Evolutionary conservation across 2,113 vertebrate genomes (phyloP), one percentile per base, ranked within the genome.

Genomic region (Pelobates fuscus): DNA sequence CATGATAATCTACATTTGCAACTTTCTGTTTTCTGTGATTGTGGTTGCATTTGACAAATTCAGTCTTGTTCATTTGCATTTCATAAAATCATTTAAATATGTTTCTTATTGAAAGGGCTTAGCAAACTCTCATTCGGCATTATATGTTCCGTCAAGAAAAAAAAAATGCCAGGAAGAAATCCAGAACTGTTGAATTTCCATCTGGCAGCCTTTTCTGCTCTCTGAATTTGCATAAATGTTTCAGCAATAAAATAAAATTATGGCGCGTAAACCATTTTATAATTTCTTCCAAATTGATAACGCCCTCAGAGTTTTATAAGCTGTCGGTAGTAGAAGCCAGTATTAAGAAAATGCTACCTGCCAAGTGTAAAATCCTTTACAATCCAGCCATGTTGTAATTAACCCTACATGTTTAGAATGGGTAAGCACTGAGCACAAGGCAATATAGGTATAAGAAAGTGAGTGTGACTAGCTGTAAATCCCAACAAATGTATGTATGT

Each of bases 181-280:
- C 85, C 79, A 86, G 78, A 71, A 73, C 79, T 78, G 81, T 81
- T 86, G 81, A 83, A 81, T 87, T 89, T 88, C 87, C 89, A 89
- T 90, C 88, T 91, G 89, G 86, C 79, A 84, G 84, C 79, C 81
- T 86, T 85, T 85, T 81, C 81, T 81, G 77, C 81, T 80, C 79
- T 74, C 82, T 83, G 85, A 82, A 87, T 89, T 87, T 90, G 84
- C 87, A 90, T 90, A 87, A 90, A 87, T 90, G 88, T 89, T 88
- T 87, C 85, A 46, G 66, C 87, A 87, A 88, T 89, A 88, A 88
- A 89, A 82, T 83, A 82, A 87, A 89, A 86, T 81, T 82, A 87
- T 83, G 81, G 88, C 88, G 85, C 81, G 82, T 82, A 86, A 89
- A 88, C 83, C 80, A 83, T 88, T 49, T 86, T 85, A 81, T 61